Percentiles rank a stretch among this genome's conserved stretches.
These are phyloP conservation scores for Clarias fuscus DNA, from an alignment of 2,797 vertebrate species.

Conservation along the genomic window DNA sequence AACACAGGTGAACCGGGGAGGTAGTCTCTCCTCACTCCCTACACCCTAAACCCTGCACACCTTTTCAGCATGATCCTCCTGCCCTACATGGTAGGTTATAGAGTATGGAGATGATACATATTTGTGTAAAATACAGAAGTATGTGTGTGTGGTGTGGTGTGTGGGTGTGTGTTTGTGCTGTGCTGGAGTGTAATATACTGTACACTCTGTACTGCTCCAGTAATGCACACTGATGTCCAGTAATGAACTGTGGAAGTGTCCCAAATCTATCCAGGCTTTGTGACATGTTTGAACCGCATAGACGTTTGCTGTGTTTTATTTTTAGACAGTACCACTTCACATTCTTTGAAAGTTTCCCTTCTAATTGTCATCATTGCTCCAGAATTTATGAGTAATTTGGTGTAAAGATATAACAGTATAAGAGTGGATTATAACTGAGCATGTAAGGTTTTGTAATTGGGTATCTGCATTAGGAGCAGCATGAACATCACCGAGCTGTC, in stretches of 20 bases:
- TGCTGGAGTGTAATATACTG: not conserved
- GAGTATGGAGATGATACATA: not conserved
- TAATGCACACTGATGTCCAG: not conserved
- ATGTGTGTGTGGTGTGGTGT: too few relatives aligned
- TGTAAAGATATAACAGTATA: not conserved
- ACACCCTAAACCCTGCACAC: too few relatives aligned
- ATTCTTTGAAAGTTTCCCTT: not conserved
- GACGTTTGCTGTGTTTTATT: not conserved
- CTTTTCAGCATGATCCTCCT: not conserved
- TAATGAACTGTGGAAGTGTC: not conserved
- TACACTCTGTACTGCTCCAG: too few relatives aligned
- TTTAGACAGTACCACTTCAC: not conserved
- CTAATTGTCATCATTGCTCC: not conserved
- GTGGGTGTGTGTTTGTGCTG: too few relatives aligned
- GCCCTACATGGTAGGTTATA: not conserved
- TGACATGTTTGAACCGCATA: not conserved
- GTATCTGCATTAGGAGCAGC: too few relatives aligned
- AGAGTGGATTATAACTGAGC: too few relatives aligned
- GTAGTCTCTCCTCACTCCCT: too few relatives aligned
- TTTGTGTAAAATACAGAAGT: not conserved
- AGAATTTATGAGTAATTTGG: not conserved
- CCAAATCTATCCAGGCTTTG: not conserved
- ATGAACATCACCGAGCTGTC: too few relatives aligned
- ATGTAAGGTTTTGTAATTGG: too few relatives aligned
- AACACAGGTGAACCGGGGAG: not conserved